Evolutionary conservation across 2,797 vertebrate genomes (phyloP).

Genomic region (Pantherophis alleghaniensis): DNA sequence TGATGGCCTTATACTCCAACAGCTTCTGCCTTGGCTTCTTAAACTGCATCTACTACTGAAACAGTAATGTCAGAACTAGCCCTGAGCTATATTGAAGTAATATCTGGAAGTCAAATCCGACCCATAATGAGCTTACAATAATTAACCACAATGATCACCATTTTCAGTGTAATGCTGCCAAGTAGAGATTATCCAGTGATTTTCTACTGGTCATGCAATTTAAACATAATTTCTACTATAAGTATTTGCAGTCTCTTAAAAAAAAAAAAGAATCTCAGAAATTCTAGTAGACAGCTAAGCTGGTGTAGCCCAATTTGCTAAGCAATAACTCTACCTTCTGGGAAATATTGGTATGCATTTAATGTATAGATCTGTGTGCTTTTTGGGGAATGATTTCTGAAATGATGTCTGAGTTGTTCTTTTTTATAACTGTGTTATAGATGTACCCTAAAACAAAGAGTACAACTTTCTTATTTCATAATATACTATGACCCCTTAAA

Average conservation of each 20-base stretch:
- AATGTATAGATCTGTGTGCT: neutral
- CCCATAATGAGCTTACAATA: constrained; percentile 16
- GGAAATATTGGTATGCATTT: neutral
- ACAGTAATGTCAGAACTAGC: constrained; percentile 15
- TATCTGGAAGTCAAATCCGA: constrained; percentile 15
- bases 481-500: neutral
- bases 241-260: neutral
- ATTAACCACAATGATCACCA: constrained; percentile 18
- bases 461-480: constrained; percentile 14
- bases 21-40: neutral
- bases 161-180: constrained; percentile 22
- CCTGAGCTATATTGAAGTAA: constrained; percentile 5
- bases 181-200: constrained; percentile 11
- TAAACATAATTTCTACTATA: neutral
- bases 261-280: neutral
- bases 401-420: neutral
- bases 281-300: neutral
- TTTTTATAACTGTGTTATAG: neutral
- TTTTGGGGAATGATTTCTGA: neutral
- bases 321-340: neutral
- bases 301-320: constrained; percentile 1
- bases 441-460: neutral
- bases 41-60: constrained; percentile 9
- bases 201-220: constrained; percentile 8
- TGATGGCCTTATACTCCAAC: neutral